Base-by-base conservation (phyloP, 2,113 vertebrate species). In the Cottus gobio region DNA sequence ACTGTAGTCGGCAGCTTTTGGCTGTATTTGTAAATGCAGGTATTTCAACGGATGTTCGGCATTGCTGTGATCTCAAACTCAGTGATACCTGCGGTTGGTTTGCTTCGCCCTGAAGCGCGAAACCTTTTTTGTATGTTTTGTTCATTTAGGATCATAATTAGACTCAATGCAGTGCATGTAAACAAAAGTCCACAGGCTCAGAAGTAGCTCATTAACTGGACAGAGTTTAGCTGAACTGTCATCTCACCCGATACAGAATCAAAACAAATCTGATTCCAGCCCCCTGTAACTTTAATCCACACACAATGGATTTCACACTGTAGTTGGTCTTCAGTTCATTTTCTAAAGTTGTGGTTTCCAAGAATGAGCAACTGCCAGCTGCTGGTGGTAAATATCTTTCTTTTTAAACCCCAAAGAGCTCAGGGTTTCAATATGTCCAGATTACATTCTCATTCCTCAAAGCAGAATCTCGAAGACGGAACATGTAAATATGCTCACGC, bases 131-230 rank as follows among this genome's bases (percentile, higher is more conserved):
- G 4, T 12, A 1, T 1, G 71, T 75, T 87, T 70, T 16, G 39
- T 75, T 77, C 71, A 70, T 83, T 84, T 77, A 65, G 31, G 39
- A 74, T 79, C 71, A 71, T 77, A 87, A 78, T 83, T 82, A 68
- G 57, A 69, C 54, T 50, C 72, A 36, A 10, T 52, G 58, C 50
- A 20, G 42, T 0, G 48, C 54, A 30, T 67, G 42, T 61, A 86
- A 75, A 83, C 76, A 71, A 16, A 61, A 76, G 63, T 79, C 71
- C 68, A 34, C 65, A 12, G 71, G 62, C 80, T 64, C 34, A n/a
- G 18, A 73, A 80, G 82, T 30, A 86, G 80, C 79, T 88, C 67
- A 76, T 86, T 84, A 88, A 82, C 60, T 75, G 71, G 67, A 70
- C 60, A 26, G 30, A 82, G 76, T 52, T 69, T 75, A 39, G 63